phyloP scores from a whole-genome alignment of 2,797 vertebrate species.

The Crenichthys baileyi region DNA sequence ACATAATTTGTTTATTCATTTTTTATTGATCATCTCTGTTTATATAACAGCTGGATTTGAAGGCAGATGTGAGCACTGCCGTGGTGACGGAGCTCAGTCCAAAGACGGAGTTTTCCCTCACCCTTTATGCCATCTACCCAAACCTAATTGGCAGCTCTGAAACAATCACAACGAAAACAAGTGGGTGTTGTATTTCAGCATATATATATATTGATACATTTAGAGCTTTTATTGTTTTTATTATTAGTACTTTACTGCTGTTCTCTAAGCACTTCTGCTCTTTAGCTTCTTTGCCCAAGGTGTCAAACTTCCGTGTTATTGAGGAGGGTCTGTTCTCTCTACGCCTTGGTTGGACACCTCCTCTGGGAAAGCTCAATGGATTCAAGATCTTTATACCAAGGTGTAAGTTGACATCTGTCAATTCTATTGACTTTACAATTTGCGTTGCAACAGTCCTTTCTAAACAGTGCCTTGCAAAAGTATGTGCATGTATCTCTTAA shows the following conservation, averaged over 20 bases:
- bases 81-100: slow-evolving; percentile 83
- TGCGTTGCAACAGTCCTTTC: not conserved
- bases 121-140: slow-evolving; percentile 82
- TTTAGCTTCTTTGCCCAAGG: slow-evolving; percentile 82
- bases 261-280: slow-evolving; percentile 27
- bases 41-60: slow-evolving; percentile 81
- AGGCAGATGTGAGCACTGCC: slow-evolving; percentile 77
- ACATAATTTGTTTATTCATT: not conserved
- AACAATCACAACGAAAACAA: slow-evolving; percentile 77
- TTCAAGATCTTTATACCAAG: slow-evolving; percentile 90
- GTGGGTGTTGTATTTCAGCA: slow-evolving; percentile 71
- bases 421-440: not conserved
- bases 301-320: slow-evolving; percentile 87
- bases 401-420: slow-evolving; percentile 72
- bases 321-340: slow-evolving; percentile 88
- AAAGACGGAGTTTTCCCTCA: slow-evolving; percentile 83
- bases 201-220: not conserved
- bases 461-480: not conserved
- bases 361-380: slow-evolving; percentile 80
- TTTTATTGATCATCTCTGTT: slow-evolving; percentile 8
- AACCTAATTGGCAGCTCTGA: slow-evolving; percentile 78
- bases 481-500: not conserved
- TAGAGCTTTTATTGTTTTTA: not conserved
- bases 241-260: not conserved
- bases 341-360: slow-evolving; percentile 86